Evolutionary conservation across 2,797 vertebrate genomes (phyloP).

Genomic region (Siniperca undulata): DNA sequence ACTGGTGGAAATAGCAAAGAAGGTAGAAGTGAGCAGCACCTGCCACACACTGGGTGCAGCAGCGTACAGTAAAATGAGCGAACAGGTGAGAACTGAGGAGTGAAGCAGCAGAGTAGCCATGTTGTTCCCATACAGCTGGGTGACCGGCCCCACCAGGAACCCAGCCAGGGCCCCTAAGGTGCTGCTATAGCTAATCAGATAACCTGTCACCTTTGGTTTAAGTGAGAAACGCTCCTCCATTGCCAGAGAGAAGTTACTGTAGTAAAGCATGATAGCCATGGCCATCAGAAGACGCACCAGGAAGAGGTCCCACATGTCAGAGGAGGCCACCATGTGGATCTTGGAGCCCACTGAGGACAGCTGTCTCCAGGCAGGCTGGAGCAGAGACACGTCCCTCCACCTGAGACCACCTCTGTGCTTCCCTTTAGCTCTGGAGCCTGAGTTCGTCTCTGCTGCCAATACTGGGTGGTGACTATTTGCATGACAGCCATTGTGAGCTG

Average conservation of each 20-base stretch:
- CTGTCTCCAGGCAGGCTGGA: constrained; percentile 83
- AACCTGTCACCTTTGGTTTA: constrained; percentile 90
- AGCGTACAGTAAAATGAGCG: constrained; percentile 88
- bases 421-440: neutral
- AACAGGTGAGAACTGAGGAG: constrained; percentile 89
- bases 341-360: constrained; percentile 84
- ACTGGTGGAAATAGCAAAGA: constrained; percentile 93
- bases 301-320: constrained; percentile 94
- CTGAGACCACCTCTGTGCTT: constrained; percentile 23
- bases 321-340: constrained; percentile 87
- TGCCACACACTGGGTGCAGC: constrained; percentile 84
- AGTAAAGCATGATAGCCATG: constrained; percentile 92
- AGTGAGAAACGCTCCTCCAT: constrained; percentile 95
- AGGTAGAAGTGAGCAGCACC: constrained; percentile 89
- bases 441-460: neutral
- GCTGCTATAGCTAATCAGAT: constrained; percentile 94
- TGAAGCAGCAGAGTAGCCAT: constrained; percentile 90
- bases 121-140: constrained; percentile 87
- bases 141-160: constrained; percentile 91
- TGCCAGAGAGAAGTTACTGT: constrained; percentile 95
- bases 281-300: constrained; percentile 94
- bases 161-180: constrained; percentile 91
- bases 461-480: constrained; percentile 37
- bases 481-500: constrained; percentile 68
- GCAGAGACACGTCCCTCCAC: constrained; percentile 63